Conservation (phyloP, 2,797 vertebrate species). For the Acanthopagrus latus region DNA sequence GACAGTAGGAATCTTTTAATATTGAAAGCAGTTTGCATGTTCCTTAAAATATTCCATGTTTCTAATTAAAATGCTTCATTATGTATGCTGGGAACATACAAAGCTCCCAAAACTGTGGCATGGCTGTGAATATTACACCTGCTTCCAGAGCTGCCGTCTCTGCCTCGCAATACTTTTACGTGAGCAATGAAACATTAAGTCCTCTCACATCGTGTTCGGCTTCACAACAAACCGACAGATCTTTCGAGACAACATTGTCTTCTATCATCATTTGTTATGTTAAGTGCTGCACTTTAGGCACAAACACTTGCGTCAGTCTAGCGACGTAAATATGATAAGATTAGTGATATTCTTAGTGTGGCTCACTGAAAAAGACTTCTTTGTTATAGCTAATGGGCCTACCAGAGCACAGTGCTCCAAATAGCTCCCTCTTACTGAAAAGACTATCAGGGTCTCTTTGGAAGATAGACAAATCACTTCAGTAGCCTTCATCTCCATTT, state of each 20-base stretch:
- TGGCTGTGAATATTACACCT: conserved; percentile 42
- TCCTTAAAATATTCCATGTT: conserved; percentile 52
- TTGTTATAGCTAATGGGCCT: conserved; percentile 59
- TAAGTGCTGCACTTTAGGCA: conserved; percentile 23
- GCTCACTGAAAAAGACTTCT: conserved; percentile 45
- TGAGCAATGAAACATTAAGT: conserved; percentile 44
- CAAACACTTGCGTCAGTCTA: conserved; percentile 41
- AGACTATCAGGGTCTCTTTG: conserved; percentile 65
- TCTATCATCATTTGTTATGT: conserved; percentile 21
- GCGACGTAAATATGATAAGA: conserved; percentile 40
- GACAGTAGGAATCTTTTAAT: conserved; percentile 35
- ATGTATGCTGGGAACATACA: conserved; percentile 53
- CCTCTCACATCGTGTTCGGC: conserved; percentile 8
- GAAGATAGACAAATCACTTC: conserved; percentile 61
- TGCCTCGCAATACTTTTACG: conserved; percentile 28
- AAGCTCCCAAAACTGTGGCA: conserved; percentile 44
- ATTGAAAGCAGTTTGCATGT: conserved; percentile 34
- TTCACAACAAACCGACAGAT: conserved; percentile 32
- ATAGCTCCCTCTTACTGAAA: conserved; percentile 58
- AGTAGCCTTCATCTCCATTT: conserved; percentile 70
- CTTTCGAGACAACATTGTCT: conserved; percentile 31
- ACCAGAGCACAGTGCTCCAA: conserved; percentile 37
- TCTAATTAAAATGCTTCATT: conserved; percentile 59
- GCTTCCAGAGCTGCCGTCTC: conserved; percentile 13
- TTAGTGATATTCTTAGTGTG: conserved; percentile 41